Base-by-base conservation (phyloP, 92 coral and sea anemone genomes). In the Epizoanthus stellaris region DNA sequence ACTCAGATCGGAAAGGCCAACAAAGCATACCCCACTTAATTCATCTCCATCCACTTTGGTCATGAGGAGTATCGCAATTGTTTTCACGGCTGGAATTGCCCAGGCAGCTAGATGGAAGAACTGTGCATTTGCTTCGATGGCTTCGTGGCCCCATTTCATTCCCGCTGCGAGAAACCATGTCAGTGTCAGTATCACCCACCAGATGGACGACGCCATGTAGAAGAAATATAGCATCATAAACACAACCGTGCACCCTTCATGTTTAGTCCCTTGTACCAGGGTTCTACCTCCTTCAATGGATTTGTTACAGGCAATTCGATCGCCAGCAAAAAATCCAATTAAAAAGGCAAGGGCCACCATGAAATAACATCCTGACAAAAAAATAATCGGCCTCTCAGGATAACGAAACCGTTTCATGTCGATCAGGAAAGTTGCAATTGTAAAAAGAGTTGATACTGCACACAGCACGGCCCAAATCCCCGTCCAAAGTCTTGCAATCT, bases 131-230 rank as follows among this genome's bases (percentile, higher is more conserved):
- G 98, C 98, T 82, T 97, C 99, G 52, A 97, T 97, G 3, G 99
- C 99, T 95, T 97, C 99, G 87, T 97, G 99, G 16, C 99, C 99
- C 99, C 99, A 97, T 70, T 97, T 97, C 75, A 97, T 88, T 5
- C 99, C 99, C 12, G 99, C 99, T 38, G 99, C 99, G 13, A 97
- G 87, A 75, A 95, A 97, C 99, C 99, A 97, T 13, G 99, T 97
- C 49, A 97, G 91, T 21, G 99, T 97, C 60, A 97, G 54, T 60
- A 97, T 93, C 10, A 97, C 99, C 99, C 99, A 97, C 99, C 99
- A 97, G 40, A 97, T 97, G 1, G 97, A 91, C 0, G 99, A 95
- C 36, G 99, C 99, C 99, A 97, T 97, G 87, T 95, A 94, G 87
- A 97, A 97, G 92, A 97, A 97, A 74, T 97, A 97, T 0, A 97